Percentiles rank a stretch among this genome's conserved stretches.
Evolutionary conservation across 1,140 invertebrate species (phyloP).

Genomic region (Hypothenemus hampei): DNA sequence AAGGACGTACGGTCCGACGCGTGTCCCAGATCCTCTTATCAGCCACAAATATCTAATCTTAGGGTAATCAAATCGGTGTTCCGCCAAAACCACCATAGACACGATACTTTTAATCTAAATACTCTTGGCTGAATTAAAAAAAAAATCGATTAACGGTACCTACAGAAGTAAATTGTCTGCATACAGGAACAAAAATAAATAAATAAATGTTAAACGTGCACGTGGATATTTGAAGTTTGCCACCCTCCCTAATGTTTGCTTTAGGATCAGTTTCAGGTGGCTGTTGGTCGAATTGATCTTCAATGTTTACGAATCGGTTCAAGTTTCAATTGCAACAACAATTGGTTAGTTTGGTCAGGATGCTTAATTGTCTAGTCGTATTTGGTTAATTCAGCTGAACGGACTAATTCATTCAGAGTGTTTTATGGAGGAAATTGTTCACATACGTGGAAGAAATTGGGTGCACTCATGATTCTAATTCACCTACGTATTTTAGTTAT

Average conservation of each 20-base stretch:
- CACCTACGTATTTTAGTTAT: too few relatives aligned
- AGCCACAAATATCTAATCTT: slow-evolving; percentile 24
- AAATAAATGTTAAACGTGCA: neutral
- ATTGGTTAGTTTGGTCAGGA: neutral
- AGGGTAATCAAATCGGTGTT: slow-evolving; percentile 12
- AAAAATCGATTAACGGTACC: too few relatives aligned
- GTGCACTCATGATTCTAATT: too few relatives aligned
- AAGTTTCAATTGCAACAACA: neutral
- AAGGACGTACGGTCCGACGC: slow-evolving; percentile 14
- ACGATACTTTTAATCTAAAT: neutral
- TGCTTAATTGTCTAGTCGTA: neutral
- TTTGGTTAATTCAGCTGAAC: too few relatives aligned
- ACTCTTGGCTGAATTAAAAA: too few relatives aligned
- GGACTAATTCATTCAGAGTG: too few relatives aligned
- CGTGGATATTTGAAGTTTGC: neutral
- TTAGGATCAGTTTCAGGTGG: neutral
- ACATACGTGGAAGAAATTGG: too few relatives aligned
- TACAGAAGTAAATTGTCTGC: neutral
- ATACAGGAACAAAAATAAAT: neutral
- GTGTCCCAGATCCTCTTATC: slow-evolving; percentile 28
- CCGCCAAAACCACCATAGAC: neutral
- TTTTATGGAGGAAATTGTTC: too few relatives aligned
- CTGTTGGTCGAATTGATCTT: too few relatives aligned
- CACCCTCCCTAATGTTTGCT: neutral
- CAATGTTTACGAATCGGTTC: neutral